Evolutionary conservation across 2,888 invertebrate genomes (phyloP).

Genomic region (Nebria salina): DNA sequence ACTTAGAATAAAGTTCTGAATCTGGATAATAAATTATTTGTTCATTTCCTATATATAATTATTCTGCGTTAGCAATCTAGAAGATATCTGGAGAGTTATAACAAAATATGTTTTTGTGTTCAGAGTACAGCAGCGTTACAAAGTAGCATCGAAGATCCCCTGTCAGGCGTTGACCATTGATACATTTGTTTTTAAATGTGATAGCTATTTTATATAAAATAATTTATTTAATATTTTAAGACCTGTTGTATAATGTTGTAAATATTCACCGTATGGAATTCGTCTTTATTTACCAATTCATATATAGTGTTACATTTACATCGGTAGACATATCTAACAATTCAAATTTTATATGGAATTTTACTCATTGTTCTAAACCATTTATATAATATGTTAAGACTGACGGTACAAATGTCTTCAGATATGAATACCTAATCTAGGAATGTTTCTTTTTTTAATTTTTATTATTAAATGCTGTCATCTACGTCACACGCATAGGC

Average conservation of each 20-base stretch:
- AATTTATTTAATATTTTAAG: constrained; percentile 44
- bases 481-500: too few species aligned
- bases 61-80: too few species aligned
- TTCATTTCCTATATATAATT: too few species aligned
- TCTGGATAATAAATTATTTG: too few species aligned
- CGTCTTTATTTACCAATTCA: background rate
- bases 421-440: background rate
- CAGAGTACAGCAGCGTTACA: constrained; percentile 37
- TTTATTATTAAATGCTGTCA: too few species aligned
- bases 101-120: constrained; percentile 21
- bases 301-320: background rate
- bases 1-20: too few species aligned
- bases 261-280: constrained; percentile 19
- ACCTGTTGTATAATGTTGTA: constrained; percentile 38
- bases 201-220: constrained; percentile 34
- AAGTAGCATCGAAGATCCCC: constrained; percentile 43
- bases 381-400: background rate
- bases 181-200: constrained; percentile 36
- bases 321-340: constrained; percentile 1
- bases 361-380: background rate
- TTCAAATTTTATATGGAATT: background rate
- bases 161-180: constrained; percentile 46
- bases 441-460: background rate
- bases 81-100: too few species aligned
- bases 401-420: background rate